phyloP scores from a whole-genome alignment of 2,797 vertebrate species.

The Spondyliosoma cantharus region DNA sequence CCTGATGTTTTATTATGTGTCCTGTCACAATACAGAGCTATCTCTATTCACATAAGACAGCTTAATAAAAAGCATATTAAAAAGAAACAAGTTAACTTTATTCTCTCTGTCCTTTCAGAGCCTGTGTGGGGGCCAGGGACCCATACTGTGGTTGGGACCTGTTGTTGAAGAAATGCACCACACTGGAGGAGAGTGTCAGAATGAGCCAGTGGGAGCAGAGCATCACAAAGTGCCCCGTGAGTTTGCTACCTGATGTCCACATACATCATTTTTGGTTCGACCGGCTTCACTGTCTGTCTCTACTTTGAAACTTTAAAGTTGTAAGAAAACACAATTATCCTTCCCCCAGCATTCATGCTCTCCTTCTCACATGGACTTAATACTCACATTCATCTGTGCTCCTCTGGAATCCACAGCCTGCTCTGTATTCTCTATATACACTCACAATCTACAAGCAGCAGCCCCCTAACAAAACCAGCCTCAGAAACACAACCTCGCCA shows the following conservation, averaged over 20 bases:
- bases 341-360: slow-evolving; percentile 1
- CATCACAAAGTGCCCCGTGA: slow-evolving; percentile 92
- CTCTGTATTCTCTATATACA: slow-evolving; percentile 47
- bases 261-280: neutral
- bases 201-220: slow-evolving; percentile 98
- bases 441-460: slow-evolving; percentile 28
- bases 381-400: slow-evolving; percentile 37
- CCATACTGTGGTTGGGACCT: slow-evolving; percentile 98
- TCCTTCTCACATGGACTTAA: slow-evolving; percentile 32
- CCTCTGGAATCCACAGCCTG: slow-evolving; percentile 39
- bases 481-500: slow-evolving; percentile 25
- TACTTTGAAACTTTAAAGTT: slow-evolving; percentile 45
- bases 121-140: slow-evolving; percentile 94
- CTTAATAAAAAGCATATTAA: slow-evolving; percentile 49
- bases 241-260: slow-evolving; percentile 9
- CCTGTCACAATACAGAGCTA: slow-evolving; percentile 3
- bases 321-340: slow-evolving; percentile 46
- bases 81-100: slow-evolving; percentile 9
- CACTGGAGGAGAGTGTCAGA: slow-evolving; percentile 93
- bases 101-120: slow-evolving; percentile 75
- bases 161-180: slow-evolving; percentile 93
- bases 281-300: neutral
- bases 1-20: slow-evolving; percentile 44
- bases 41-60: slow-evolving; percentile 42
- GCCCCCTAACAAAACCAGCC: slow-evolving; percentile 32